These are phyloP conservation scores for Macheiramphus alcinus DNA, from an alignment of 2,113 vertebrate species.

Conservation along the genomic window DNA sequence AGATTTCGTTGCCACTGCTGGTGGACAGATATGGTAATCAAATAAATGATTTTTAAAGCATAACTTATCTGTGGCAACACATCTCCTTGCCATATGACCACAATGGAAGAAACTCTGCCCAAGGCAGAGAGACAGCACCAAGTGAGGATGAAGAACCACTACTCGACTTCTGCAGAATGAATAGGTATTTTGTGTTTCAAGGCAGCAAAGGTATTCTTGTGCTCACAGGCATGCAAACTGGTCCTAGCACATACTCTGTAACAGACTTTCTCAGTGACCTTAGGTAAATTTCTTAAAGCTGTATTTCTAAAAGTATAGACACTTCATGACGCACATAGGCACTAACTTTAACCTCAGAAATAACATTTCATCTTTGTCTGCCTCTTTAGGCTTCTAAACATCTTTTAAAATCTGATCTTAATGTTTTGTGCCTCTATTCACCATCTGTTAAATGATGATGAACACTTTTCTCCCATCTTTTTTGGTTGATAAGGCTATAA, in stretches of 20 bases:
- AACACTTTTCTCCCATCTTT: neutral
- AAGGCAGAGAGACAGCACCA: neutral
- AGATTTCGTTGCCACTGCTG: neutral
- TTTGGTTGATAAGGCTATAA: neutral
- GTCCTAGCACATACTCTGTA: neutral
- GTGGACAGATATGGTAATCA: neutral
- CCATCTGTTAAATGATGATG: conserved; percentile 6
- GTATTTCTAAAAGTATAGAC: neutral
- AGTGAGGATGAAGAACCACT: neutral
- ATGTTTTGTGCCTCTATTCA: neutral
- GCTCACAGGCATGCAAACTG: neutral
- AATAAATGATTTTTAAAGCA: neutral
- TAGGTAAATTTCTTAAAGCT: neutral
- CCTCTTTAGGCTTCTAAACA: neutral
- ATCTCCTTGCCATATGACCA: neutral
- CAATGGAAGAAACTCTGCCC: neutral
- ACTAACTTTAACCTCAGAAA: neutral
- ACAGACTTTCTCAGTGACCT: neutral
- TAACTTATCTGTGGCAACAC: neutral
- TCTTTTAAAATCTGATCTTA: neutral
- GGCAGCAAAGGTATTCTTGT: neutral
- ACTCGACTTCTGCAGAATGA: neutral
- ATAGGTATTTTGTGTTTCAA: neutral
- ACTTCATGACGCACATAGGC: rapidly evolving
- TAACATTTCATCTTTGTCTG: neutral